Conservation (phyloP, 2,113 vertebrate species). For the Scomber scombrus region DNA sequence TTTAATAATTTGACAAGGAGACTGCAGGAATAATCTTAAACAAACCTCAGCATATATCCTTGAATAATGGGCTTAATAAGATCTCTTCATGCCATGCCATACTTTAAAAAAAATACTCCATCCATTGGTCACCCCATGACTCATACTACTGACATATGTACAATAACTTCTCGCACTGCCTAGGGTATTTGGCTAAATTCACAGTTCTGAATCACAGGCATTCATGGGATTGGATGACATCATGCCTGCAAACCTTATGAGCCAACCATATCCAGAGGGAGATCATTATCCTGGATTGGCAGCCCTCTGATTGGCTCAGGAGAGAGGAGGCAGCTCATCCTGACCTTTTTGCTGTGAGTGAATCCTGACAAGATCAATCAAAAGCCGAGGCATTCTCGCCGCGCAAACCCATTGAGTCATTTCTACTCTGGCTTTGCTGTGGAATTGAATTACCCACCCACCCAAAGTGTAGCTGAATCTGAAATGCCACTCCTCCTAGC, state of each 20-base stretch:
- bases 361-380: conserved; percentile 78
- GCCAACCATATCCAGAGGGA: conserved; percentile 73
- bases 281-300: conserved; percentile 71
- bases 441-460: conserved; percentile 73
- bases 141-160: conserved; percentile 57
- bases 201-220: conserved; percentile 51
- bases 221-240: conserved; percentile 64
- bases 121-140: conserved; percentile 33
- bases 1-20: not conserved
- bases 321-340: conserved; percentile 64
- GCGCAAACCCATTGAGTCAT: conserved; percentile 69
- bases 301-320: conserved; percentile 69
- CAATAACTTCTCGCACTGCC: conserved; percentile 46
- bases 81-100: not conserved
- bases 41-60: not conserved
- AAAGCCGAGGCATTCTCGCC: conserved; percentile 54
- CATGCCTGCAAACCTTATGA: conserved; percentile 54
- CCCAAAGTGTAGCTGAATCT: conserved; percentile 58
- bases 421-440: conserved; percentile 64
- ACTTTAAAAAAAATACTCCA: not conserved
- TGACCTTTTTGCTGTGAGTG: conserved; percentile 73
- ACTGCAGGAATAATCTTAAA: not conserved
- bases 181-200: conserved; percentile 46
- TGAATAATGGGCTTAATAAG: not conserved
- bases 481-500: conserved; percentile 56